phyloP scores from a whole-genome alignment of 1,140 invertebrate genomes.

The Diploscapter pachys region DNA sequence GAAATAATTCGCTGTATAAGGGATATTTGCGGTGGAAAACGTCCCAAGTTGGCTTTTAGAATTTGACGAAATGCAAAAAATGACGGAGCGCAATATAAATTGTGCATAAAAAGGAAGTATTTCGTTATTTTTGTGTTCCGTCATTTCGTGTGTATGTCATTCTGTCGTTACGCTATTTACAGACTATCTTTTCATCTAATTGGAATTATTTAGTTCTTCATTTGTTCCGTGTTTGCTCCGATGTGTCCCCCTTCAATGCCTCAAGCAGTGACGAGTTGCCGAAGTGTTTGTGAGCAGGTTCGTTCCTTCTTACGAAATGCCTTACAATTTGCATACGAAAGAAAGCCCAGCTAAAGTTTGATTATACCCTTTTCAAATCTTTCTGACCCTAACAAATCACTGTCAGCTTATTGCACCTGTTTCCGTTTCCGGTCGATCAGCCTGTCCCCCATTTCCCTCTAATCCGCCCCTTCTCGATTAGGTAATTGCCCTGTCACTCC shows the following conservation, averaged over 20 bases:
- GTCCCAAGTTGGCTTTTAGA: no score
- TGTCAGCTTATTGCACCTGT: not conserved
- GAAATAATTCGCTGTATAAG: no score
- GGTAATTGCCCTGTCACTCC: slow-evolving; percentile 14
- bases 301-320: not conserved
- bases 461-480: slow-evolving; percentile 12
- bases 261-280: slow-evolving; percentile 86
- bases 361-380: not conserved
- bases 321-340: not conserved
- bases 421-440: not conserved
- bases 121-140: no score
- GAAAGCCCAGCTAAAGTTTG: not conserved
- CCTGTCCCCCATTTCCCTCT: slow-evolving; percentile 11
- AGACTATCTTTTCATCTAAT: no score
- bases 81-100: no score
- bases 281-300: slow-evolving; percentile 62
- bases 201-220: slow-evolving; percentile 70
- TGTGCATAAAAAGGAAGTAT: no score
- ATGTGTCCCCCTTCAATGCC: slow-evolving; percentile 91
- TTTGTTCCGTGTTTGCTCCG: slow-evolving; percentile 90
- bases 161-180: no score
- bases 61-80: no score
- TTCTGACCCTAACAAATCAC: not conserved
- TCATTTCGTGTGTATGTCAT: no score
- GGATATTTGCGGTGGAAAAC: no score